Conservation (phyloP, 2,888 invertebrate species). For the Thyatira batis region DNA sequence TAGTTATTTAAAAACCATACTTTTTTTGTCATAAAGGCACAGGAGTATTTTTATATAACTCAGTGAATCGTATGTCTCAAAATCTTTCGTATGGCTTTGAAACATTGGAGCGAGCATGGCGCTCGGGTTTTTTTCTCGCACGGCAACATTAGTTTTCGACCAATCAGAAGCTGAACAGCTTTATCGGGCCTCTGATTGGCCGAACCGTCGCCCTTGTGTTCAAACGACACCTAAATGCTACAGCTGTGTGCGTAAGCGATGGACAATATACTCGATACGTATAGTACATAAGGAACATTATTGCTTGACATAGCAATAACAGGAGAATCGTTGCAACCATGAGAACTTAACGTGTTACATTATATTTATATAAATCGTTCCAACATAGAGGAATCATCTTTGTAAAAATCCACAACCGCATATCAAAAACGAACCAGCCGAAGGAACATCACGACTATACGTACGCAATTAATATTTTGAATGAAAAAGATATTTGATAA, state of each 20-base stretch:
- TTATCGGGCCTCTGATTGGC: neutral
- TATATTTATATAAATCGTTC: slow-evolving; percentile 10
- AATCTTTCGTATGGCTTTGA: neutral
- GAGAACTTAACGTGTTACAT: slow-evolving; percentile 13
- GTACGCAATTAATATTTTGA: slow-evolving; percentile 34
- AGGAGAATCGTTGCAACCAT: slow-evolving; percentile 24
- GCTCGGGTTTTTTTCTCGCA: neutral
- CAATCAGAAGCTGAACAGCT: neutral
- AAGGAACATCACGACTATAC: slow-evolving; percentile 31
- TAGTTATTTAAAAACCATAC: neutral
- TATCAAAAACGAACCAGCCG: slow-evolving; percentile 21
- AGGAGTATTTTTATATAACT: neutral
- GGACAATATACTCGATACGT: slow-evolving; percentile 26
- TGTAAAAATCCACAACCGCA: slow-evolving; percentile 39
- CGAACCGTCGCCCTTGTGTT: neutral
- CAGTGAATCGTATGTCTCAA: neutral
- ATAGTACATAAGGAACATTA: slow-evolving; percentile 20
- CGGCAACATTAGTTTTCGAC: neutral
- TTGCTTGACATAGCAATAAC: slow-evolving; percentile 12
- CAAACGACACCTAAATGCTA: slow-evolving; percentile 38
- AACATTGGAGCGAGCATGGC: neutral
- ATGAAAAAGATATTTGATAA: slow-evolving; percentile 22
- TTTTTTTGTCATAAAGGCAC: neutral
- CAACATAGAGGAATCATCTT: slow-evolving; percentile 18
- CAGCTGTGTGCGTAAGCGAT: slow-evolving; percentile 47